These are phyloP conservation scores for Gerris lacustris DNA, from an alignment of 2,888 invertebrate genomes.

Conservation along the genomic window DNA sequence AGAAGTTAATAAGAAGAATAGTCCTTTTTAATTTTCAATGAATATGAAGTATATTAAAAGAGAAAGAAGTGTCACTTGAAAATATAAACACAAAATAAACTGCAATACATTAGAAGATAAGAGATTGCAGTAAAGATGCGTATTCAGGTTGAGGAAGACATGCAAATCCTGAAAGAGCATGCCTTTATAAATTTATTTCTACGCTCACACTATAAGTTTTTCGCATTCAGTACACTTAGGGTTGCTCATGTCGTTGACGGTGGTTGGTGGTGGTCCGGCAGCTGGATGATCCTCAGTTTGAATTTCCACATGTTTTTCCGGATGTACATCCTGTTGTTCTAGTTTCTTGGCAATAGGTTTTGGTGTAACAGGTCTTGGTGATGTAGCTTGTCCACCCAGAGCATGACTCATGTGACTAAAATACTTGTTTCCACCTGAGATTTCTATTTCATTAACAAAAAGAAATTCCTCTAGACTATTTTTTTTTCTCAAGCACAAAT, in stretches of 20 bases:
- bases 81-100: too few relatives aligned
- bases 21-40: too few relatives aligned
- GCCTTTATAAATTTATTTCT: too few relatives aligned
- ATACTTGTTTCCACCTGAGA: conserved; percentile 35
- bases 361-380: conserved; percentile 47
- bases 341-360: neutral
- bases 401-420: conserved; percentile 68
- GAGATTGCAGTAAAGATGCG: too few relatives aligned
- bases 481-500: too few relatives aligned
- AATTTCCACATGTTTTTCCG: too few relatives aligned
- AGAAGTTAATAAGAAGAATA: too few relatives aligned
- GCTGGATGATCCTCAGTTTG: conserved; percentile 32
- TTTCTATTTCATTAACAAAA: conserved; percentile 12
- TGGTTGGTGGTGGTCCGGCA: conserved; percentile 28
- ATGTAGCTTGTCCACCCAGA: conserved; percentile 50
- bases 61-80: too few relatives aligned
- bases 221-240: conserved; percentile 72
- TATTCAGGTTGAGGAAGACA: too few relatives aligned
- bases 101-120: too few relatives aligned
- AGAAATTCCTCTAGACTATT: neutral
- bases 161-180: too few relatives aligned
- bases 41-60: too few relatives aligned
- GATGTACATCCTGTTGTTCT: neutral
- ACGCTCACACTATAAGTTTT: conserved; percentile 70
- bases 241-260: conserved; percentile 35